A percentile compares a stretch with the other conserved stretches of the same genome.
Conservation (phyloP, 2,888 invertebrate species). For the Trichopria drosophilae region DNA sequence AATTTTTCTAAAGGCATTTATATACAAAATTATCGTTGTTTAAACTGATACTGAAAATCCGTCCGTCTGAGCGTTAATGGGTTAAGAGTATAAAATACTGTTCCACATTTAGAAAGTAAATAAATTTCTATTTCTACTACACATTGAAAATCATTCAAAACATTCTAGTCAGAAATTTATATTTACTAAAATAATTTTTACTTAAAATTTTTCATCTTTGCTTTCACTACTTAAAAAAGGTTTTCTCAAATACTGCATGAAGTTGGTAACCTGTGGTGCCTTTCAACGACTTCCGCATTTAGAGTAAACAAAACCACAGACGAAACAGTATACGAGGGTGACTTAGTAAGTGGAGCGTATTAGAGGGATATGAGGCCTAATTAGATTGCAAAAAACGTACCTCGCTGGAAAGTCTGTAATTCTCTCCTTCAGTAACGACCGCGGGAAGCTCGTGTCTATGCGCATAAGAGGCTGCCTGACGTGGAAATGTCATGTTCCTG, state of each 20-base stretch:
- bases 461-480: constrained; percentile 57
- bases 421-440: constrained; percentile 68
- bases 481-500: constrained; percentile 68
- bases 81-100: background rate
- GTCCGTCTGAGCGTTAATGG: background rate
- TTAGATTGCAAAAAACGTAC: constrained; percentile 41
- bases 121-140: background rate
- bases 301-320: no score
- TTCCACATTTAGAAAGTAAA: background rate
- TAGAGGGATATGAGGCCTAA: constrained; percentile 27
- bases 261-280: background rate
- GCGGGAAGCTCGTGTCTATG: constrained; percentile 66
- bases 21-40: no score
- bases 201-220: background rate
- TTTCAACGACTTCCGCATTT: no score
- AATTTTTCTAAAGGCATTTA: no score
- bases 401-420: constrained; percentile 56
- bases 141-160: background rate
- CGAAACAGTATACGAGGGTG: no score
- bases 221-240: constrained; percentile 1
- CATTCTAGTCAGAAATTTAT: background rate
- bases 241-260: background rate
- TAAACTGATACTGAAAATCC: no score
- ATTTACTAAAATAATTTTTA: background rate
- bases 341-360: no score